A percentile compares a stretch with the other conserved stretches of the same genome.
Evolutionary conservation across 2,888 invertebrate genomes (phyloP).

Genomic region (Galerucella calmariensis): DNA sequence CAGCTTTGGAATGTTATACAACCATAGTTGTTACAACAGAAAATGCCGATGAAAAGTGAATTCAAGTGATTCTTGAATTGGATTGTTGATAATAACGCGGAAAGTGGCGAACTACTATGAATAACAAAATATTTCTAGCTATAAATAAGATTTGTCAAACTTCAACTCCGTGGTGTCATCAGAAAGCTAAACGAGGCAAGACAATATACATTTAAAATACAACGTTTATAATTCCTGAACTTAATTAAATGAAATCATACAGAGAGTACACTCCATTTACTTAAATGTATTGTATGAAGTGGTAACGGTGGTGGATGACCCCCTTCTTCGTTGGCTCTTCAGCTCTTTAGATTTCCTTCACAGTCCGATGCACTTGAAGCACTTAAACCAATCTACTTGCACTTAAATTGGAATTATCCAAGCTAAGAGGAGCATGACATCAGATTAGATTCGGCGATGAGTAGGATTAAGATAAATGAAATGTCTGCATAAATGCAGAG

Average conservation of each 20-base stretch:
- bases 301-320: conserved; percentile 12
- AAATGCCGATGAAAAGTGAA: no score
- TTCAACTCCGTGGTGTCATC: no score
- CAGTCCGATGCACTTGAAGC: conserved; percentile 30
- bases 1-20: no score
- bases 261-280: conserved; percentile 19
- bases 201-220: not conserved
- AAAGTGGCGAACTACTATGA: no score
- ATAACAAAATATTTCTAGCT: no score
- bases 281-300: conserved; percentile 15
- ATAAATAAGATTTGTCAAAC: no score
- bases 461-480: conserved; percentile 36
- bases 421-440: conserved; percentile 34
- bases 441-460: conserved; percentile 34
- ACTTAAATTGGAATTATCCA: conserved; percentile 26
- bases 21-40: no score
- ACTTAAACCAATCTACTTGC: conserved; percentile 27
- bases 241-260: conserved; percentile 14
- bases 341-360: conserved; percentile 25
- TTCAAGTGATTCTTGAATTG: no score
- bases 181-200: no score
- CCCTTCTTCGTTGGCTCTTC: not conserved
- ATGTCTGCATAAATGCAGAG: conserved; percentile 15
- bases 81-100: no score
- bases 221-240: not conserved